phyloP scores from a whole-genome alignment of 2,113 vertebrate species.

The Microcebus griseorufus region DNA sequence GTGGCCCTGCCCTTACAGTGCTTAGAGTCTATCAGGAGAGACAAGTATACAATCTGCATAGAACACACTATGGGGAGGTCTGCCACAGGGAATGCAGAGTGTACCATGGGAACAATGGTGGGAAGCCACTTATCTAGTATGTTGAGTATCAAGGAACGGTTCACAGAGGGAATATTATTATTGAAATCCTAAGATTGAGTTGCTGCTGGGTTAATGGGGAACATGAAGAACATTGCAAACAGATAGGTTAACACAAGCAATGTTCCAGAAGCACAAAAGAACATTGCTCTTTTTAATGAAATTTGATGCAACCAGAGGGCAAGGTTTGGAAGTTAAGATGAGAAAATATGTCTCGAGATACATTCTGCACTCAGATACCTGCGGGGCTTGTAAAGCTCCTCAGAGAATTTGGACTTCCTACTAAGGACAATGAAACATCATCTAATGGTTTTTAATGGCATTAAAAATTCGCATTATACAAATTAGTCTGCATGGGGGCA shows the following conservation, averaged over 20 bases:
- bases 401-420: not conserved
- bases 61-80: not conserved
- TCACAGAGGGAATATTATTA: not conserved
- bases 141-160: accelerated
- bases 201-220: not conserved
- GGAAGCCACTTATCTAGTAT: not conserved
- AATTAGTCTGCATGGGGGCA: not conserved
- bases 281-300: not conserved
- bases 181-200: not conserved
- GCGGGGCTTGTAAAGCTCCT: not conserved
- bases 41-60: not conserved
- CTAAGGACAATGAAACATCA: not conserved
- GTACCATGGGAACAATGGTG: not conserved
- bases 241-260: not conserved
- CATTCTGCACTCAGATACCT: not conserved
- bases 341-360: not conserved
- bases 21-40: not conserved
- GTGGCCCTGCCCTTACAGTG: not conserved
- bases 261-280: not conserved
- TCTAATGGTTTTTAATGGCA: not conserved
- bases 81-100: not conserved
- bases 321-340: not conserved
- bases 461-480: not conserved
- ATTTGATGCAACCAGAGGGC: not conserved
- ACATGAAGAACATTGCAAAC: not conserved